Evolutionary conservation across 1,140 invertebrate species (phyloP).

Genomic region (Drosophila erecta): DNA sequence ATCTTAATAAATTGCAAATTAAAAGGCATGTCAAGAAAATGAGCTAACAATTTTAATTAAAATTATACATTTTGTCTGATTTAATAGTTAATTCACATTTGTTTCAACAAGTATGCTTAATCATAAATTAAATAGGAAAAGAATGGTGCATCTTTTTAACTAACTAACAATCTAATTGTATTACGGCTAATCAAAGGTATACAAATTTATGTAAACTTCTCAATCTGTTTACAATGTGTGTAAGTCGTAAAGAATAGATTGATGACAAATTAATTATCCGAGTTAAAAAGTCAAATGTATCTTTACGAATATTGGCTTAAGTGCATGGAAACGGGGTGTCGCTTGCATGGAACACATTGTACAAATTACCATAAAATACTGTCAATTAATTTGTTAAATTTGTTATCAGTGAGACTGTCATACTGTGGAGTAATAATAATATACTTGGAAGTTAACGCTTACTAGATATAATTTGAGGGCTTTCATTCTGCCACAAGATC

Average conservation of each 20-base stretch:
- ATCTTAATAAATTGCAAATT: not conserved
- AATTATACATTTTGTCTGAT: not conserved
- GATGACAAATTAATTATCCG: not conserved
- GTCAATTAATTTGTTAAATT: not conserved
- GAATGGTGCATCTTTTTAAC: too few relatives aligned
- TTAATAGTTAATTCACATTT: too few relatives aligned
- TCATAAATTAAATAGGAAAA: constrained; percentile 1
- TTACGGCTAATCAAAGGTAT: not conserved
- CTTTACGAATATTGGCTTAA: not conserved
- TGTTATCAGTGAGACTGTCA: not conserved
- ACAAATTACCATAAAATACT: not conserved
- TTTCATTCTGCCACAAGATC: not conserved
- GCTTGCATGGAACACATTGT: not conserved
- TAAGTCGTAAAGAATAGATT: not conserved
- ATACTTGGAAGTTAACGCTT: not conserved
- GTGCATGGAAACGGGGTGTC: not conserved
- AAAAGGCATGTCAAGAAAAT: not conserved
- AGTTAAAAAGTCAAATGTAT: not conserved
- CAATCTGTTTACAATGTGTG: not conserved
- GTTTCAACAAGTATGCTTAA: not conserved
- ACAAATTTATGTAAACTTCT: too few relatives aligned
- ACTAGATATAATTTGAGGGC: not conserved
- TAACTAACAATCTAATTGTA: too few relatives aligned
- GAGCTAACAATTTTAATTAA: not conserved
- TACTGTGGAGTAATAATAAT: not conserved